Percentiles rank a stretch among this genome's conserved stretches.
Evolutionary conservation across 2,113 vertebrate species (phyloP).

Genomic region (Mellivora capensis): DNA sequence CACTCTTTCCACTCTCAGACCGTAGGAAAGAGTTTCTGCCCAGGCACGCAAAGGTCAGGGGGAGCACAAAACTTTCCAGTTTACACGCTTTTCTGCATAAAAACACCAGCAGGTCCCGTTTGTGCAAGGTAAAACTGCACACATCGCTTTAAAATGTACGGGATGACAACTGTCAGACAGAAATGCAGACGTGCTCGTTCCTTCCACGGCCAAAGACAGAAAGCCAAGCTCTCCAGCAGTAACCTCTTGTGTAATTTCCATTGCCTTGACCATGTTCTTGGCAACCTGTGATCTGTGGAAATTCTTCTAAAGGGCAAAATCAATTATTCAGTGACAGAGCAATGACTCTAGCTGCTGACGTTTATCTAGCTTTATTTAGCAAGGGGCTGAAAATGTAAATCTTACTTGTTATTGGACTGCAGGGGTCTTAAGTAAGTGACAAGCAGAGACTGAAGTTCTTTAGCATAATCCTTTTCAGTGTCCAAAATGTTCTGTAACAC

Average conservation of each 20-base stretch:
- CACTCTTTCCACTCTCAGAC: slow-evolving; percentile 1
- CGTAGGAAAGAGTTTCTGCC: slow-evolving; percentile 26
- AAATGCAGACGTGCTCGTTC: slow-evolving; percentile 31
- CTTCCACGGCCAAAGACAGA: slow-evolving; percentile 4
- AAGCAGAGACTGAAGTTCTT: slow-evolving; percentile 94
- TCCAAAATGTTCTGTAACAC: slow-evolving; percentile 98
- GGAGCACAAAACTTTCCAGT: slow-evolving; percentile 42
- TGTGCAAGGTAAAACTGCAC: neutral
- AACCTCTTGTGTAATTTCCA: slow-evolving; percentile 55
- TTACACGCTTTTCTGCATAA: slow-evolving; percentile 39
- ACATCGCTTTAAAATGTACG: neutral
- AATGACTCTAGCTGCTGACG: slow-evolving; percentile 34
- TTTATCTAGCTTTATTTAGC: slow-evolving; percentile 50
- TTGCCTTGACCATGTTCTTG: slow-evolving; percentile 59
- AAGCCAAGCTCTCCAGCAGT: slow-evolving; percentile 36
- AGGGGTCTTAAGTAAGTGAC: slow-evolving; percentile 93
- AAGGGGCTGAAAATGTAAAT: slow-evolving; percentile 49
- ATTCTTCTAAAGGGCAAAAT: slow-evolving; percentile 71
- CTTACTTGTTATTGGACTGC: slow-evolving; percentile 97
- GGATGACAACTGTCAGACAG: slow-evolving; percentile 9
- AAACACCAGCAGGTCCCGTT: slow-evolving; percentile 34
- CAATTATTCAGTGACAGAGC: slow-evolving; percentile 66
- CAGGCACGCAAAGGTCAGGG: slow-evolving; percentile 27
- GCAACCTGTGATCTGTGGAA: slow-evolving; percentile 63
- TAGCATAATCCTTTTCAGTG: slow-evolving; percentile 95